Percentiles rank a stretch among this genome's conserved stretches.
Conservation (phyloP, 2,888 invertebrate species). For the Caenorhabditis drosophilae region DNA sequence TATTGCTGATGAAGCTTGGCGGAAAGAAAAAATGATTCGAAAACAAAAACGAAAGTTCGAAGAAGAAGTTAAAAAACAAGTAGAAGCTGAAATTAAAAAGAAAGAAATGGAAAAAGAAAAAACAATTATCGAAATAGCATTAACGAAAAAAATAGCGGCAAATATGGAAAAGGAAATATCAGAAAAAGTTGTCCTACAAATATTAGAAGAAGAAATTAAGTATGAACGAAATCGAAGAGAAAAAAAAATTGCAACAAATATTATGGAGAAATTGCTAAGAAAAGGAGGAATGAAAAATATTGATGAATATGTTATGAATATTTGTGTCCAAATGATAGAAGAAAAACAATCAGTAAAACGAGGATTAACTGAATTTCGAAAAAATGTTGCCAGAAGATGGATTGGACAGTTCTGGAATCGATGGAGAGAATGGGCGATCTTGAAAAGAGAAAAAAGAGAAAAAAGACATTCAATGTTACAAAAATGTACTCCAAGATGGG, state of each 20-base stretch:
- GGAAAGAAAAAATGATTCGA: constrained; percentile 10
- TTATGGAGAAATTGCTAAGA: constrained; percentile 15
- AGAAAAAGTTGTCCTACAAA: constrained; percentile 8
- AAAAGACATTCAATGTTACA: constrained; percentile 8
- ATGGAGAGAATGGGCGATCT: constrained; percentile 39
- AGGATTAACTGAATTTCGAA: constrained; percentile 11
- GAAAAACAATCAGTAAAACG: constrained; percentile 13
- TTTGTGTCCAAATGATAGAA: constrained; percentile 15
- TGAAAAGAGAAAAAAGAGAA: constrained; percentile 17
- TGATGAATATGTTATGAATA: constrained; percentile 6
- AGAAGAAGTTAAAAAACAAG: constrained; percentile 7
- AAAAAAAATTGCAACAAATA: constrained; percentile 2
- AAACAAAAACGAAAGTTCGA: constrained; percentile 15
- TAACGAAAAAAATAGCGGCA: constrained; percentile 10
- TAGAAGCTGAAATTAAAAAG: constrained; percentile 8
- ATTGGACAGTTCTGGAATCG: constrained; percentile 50
- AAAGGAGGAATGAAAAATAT: constrained; percentile 6
- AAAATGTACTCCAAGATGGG: constrained; percentile 29
- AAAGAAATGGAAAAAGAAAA: constrained; percentile 11
- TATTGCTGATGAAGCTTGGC: constrained; percentile 14
- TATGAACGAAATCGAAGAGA: constrained; percentile 13
- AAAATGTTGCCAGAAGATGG: constrained; percentile 33
- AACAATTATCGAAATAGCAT: constrained; percentile 9
- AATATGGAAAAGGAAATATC: constrained; percentile 11
- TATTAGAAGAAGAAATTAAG: constrained; percentile 7